These are phyloP conservation scores for Mizuhopecten yessoensis DNA, from an alignment of 1,140 invertebrate genomes.

Conservation along the genomic window DNA sequence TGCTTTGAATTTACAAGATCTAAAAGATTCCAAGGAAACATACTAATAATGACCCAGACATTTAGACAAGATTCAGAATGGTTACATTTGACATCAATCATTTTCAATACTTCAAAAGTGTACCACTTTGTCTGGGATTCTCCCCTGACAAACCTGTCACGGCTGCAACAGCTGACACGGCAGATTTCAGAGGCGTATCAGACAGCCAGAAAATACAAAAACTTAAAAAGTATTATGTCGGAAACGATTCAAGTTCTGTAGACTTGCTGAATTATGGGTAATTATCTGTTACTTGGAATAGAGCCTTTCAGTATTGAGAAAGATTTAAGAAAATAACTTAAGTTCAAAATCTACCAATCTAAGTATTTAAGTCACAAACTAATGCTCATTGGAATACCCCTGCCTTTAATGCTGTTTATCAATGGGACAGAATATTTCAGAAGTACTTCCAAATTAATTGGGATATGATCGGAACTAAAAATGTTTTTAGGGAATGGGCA, in stretches of 20 bases:
- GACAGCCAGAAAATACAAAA: background rate
- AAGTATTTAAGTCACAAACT: background rate
- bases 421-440: slow-evolving; percentile 33
- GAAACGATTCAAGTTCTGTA: background rate
- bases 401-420: background rate
- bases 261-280: background rate
- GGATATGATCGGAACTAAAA: background rate
- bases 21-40: slow-evolving; percentile 27
- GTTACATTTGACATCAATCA: slow-evolving; percentile 28
- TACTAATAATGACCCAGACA: slow-evolving; percentile 11
- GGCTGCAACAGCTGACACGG: background rate
- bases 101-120: slow-evolving; percentile 31
- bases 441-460: slow-evolving; percentile 36
- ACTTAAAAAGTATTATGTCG: background rate
- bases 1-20: slow-evolving; percentile 23
- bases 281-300: slow-evolving; percentile 3
- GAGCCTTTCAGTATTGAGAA: background rate
- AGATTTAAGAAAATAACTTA: background rate
- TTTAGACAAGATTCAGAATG: slow-evolving; percentile 9
- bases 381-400: background rate
- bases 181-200: background rate
- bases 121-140: background rate
- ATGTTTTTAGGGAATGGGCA: background rate
- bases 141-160: background rate
- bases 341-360: background rate